A percentile compares a stretch with the other conserved stretches of the same genome.
Evolutionary conservation across 2,113 vertebrate genomes (phyloP).

Genomic region (Delphinapterus leucas): DNA sequence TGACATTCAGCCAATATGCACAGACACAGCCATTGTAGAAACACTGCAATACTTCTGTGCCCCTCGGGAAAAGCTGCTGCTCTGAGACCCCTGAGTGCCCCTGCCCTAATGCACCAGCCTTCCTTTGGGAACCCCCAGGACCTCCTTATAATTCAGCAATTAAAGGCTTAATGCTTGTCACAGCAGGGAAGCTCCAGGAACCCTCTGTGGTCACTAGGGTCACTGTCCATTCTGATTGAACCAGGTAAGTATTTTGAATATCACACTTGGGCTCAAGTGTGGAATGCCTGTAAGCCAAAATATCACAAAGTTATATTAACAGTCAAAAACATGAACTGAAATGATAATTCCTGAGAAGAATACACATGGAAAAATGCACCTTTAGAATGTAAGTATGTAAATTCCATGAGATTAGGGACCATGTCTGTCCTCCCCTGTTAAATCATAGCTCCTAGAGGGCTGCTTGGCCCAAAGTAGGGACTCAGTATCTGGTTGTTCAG

Average conservation of each 20-base stretch:
- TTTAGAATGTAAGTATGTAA: background rate
- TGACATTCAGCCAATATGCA: background rate
- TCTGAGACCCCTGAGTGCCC: fast-evolving
- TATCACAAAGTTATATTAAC: background rate
- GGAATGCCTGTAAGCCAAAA: background rate
- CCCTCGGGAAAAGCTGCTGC: background rate
- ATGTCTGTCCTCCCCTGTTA: background rate
- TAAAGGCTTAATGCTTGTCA: background rate
- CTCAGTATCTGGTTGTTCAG: background rate
- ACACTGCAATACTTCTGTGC: background rate
- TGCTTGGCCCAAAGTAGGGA: background rate
- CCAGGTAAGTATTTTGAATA: background rate
- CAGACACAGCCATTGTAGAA: background rate
- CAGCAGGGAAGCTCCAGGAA: background rate
- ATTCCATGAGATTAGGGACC: fast-evolving
- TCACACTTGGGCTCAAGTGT: background rate
- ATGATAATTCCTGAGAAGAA: background rate
- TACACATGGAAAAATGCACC: background rate
- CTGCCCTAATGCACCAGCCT: background rate
- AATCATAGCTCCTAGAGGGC: background rate
- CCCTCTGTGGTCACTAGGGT: background rate
- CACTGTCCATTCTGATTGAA: background rate
- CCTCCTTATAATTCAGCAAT: background rate
- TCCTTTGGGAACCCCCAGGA: background rate
- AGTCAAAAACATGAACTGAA: background rate